Percentiles rank a stretch among this genome's conserved stretches.
Evolutionary conservation across 2,113 vertebrate genomes (phyloP).

Genomic region (Triplophysa rosa): DNA sequence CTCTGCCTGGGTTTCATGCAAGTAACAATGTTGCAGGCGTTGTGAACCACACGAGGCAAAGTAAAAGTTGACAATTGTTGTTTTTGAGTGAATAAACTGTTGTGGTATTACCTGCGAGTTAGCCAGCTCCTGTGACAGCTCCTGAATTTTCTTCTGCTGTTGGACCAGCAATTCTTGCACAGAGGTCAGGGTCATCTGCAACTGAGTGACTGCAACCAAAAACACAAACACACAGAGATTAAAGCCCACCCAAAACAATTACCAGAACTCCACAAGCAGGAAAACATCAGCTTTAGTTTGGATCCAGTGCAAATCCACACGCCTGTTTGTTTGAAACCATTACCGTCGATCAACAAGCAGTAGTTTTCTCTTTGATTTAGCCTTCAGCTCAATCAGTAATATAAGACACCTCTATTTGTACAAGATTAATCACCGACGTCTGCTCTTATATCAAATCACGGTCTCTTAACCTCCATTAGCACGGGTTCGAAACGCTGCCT

Average conservation of each 20-base stretch:
- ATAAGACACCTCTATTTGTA: constrained; percentile 55
- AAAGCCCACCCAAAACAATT: constrained; percentile 47
- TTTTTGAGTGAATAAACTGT: no score
- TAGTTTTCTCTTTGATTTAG: constrained; percentile 48
- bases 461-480: constrained; percentile 80
- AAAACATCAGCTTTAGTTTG: not conserved
- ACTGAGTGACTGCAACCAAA: constrained; percentile 82
- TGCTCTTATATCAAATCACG: constrained; percentile 81
- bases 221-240: constrained; percentile 5
- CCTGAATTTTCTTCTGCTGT: constrained; percentile 93
- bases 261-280: constrained; percentile 3
- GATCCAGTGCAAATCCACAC: not conserved
- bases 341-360: constrained; percentile 2
- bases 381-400: constrained; percentile 57
- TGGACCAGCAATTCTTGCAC: constrained; percentile 91
- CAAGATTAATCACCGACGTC: constrained; percentile 79
- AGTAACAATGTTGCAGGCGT: not conserved
- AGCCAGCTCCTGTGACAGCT: constrained; percentile 87
- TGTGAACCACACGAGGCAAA: no score
- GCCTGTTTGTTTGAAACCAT: constrained; percentile 24
- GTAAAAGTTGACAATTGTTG: no score
- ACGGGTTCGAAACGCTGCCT: constrained; percentile 74
- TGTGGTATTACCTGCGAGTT: constrained; percentile 81
- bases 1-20: not conserved
- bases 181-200: constrained; percentile 87